phyloP scores from a whole-genome alignment of 2,113 vertebrate genomes.

The Pituophis catenifer region DNA sequence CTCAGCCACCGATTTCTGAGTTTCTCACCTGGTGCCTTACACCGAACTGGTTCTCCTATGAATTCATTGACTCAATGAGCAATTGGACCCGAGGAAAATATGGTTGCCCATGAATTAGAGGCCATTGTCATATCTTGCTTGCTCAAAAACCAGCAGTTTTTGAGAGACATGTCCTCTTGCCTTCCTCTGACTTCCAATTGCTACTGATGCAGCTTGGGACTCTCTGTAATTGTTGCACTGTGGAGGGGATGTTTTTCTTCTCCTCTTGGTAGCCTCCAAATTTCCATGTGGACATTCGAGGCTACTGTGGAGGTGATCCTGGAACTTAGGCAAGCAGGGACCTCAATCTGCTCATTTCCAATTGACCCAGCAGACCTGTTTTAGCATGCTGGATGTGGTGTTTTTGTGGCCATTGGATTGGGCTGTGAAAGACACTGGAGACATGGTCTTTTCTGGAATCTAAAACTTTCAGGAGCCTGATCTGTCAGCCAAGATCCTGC shows the following conservation, averaged over 20 bases:
- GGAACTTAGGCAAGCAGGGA: not conserved
- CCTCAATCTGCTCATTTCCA: not conserved
- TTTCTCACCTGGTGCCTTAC: not conserved
- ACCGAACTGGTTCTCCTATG: not conserved
- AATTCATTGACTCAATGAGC: not conserved
- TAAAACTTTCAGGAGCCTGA: not conserved
- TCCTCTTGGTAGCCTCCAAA: not conserved
- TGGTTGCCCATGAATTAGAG: not conserved
- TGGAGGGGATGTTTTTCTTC: not conserved
- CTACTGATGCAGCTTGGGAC: not conserved
- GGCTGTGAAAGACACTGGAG: not conserved
- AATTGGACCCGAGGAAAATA: not conserved
- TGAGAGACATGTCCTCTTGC: not conserved
- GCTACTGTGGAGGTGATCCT: not conserved
- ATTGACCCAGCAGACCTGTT: not conserved
- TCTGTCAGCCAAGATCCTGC: not conserved
- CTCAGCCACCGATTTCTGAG: not conserved
- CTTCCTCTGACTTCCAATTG: not conserved
- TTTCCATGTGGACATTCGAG: not conserved
- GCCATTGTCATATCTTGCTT: not conserved
- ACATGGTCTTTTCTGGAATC: not conserved
- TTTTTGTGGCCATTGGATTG: not conserved
- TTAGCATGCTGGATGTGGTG: not conserved
- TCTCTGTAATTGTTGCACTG: not conserved
- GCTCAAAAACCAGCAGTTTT: not conserved